Percentiles rank a stretch among this genome's conserved stretches.
phyloP scores from a whole-genome alignment of 2,113 vertebrate genomes.

The Sceloporus tristichus region DNA sequence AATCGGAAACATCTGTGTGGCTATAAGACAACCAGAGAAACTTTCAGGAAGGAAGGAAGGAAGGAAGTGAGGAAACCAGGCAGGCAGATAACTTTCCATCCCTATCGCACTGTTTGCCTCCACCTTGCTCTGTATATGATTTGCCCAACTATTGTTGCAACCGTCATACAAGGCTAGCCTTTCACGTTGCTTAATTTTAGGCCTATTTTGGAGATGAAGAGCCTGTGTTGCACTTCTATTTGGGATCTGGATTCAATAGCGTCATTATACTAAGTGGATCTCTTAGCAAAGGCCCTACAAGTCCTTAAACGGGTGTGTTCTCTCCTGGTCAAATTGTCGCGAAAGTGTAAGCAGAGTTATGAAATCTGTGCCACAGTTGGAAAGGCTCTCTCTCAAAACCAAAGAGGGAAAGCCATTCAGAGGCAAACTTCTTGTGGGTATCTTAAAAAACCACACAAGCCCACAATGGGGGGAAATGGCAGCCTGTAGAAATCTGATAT shows the following conservation, averaged over 20 bases:
- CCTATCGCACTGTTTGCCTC: conserved; percentile 38
- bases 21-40: conserved; percentile 79
- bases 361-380: too few species aligned
- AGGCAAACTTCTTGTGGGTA: too few species aligned
- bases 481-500: too few species aligned
- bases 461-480: too few species aligned
- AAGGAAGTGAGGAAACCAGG: conserved; percentile 59
- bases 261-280: not conserved
- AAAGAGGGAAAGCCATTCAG: too few species aligned
- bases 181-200: conserved; percentile 40
- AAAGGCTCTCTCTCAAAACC: too few species aligned
- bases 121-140: conserved; percentile 14
- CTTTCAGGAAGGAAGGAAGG: conserved; percentile 69
- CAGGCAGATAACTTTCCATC: conserved; percentile 52
- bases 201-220: not conserved
- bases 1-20: conserved; percentile 82
- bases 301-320: too few species aligned
- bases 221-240: not conserved
- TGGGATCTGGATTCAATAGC: not conserved
- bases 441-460: too few species aligned
- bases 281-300: not conserved
- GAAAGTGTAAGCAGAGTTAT: too few species aligned
- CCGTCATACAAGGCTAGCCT: conserved; percentile 18
- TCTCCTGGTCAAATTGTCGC: too few species aligned
- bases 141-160: not conserved